Evolutionary conservation across 2,797 vertebrate genomes (phyloP).

Genomic region (Sandelia bainsii): DNA sequence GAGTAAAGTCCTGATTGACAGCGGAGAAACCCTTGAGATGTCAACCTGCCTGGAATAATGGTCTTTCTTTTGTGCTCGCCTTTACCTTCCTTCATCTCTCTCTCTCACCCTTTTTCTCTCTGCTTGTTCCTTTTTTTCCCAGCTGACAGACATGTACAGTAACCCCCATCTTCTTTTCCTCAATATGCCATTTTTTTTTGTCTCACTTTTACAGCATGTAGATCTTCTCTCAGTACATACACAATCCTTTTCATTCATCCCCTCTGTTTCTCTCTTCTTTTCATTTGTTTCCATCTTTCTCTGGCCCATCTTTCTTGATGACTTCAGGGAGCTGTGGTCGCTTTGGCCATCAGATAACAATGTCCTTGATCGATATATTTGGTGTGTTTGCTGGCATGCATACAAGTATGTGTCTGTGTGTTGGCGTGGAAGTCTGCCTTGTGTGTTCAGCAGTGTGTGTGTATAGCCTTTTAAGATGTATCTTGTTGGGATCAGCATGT

Average conservation of each 20-base stretch:
- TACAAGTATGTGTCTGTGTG: background rate
- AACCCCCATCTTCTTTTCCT: constrained; percentile 2
- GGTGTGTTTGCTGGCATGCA: constrained; percentile 5
- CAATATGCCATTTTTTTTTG: constrained; percentile 16
- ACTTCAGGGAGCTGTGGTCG: constrained; percentile 69
- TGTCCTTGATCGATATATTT: constrained; percentile 67
- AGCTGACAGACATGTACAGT: constrained; percentile 10
- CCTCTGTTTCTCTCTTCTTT: constrained; percentile 26
- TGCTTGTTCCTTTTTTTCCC: constrained; percentile 13
- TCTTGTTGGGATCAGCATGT: constrained; percentile 71
- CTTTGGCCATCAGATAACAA: constrained; percentile 75
- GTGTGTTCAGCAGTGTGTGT: constrained; percentile 17
- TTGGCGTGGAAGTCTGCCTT: constrained; percentile 16
- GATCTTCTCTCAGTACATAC: constrained; percentile 22
- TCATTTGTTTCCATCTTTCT: constrained; percentile 51
- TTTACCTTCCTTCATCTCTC: constrained; percentile 10
- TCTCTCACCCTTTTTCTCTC: background rate
- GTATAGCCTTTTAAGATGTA: constrained; percentile 62
- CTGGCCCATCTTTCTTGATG: constrained; percentile 63
- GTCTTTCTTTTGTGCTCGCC: constrained; percentile 34
- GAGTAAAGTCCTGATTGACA: constrained; percentile 49
- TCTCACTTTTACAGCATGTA: constrained; percentile 8
- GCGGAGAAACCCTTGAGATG: constrained; percentile 51
- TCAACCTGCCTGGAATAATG: constrained; percentile 48
- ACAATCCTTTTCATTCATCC: constrained; percentile 29